Conservation (phyloP, 2,888 invertebrate genomes). For the Ophonus ardosiacus region DNA sequence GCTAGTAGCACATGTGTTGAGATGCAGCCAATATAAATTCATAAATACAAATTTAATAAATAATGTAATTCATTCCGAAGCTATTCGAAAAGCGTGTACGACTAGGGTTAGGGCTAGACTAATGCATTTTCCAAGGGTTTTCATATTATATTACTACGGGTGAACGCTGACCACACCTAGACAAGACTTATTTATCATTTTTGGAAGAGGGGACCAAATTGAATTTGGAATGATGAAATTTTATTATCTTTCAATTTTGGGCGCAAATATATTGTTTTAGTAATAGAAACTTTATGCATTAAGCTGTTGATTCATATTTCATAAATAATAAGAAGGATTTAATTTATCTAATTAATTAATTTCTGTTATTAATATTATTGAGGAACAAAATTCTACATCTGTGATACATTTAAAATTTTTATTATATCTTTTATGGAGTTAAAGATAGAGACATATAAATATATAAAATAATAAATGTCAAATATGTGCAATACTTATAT, state of each 20-base stretch:
- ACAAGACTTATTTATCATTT: constrained; percentile 51
- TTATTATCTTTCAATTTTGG: not conserved
- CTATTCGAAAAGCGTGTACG: constrained; percentile 10
- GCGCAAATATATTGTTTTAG: not conserved
- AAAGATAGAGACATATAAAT: too few relatives aligned
- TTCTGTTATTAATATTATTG: too few relatives aligned
- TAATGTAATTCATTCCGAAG: constrained; percentile 59
- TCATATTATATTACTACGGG: constrained; percentile 48
- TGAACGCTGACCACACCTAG: constrained; percentile 56
- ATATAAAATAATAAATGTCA: too few relatives aligned
- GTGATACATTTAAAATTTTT: too few relatives aligned
- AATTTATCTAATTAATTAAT: too few relatives aligned
- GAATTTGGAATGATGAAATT: constrained; percentile 14
- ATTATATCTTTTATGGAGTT: too few relatives aligned
- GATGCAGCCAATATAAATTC: constrained; percentile 61
- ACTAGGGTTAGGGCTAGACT: constrained; percentile 32
- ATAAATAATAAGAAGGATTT: not conserved
- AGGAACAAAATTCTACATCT: too few relatives aligned
- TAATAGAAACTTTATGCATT: not conserved
- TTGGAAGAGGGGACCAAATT: constrained; percentile 20
- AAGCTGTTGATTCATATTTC: not conserved
- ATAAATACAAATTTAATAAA: constrained; percentile 64
- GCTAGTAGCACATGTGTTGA: constrained; percentile 37
- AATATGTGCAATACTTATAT: too few relatives aligned
- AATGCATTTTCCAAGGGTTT: constrained; percentile 53